phyloP scores from a whole-genome alignment of 2,888 invertebrate species.

The Caenorhabditis angaria region DNA sequence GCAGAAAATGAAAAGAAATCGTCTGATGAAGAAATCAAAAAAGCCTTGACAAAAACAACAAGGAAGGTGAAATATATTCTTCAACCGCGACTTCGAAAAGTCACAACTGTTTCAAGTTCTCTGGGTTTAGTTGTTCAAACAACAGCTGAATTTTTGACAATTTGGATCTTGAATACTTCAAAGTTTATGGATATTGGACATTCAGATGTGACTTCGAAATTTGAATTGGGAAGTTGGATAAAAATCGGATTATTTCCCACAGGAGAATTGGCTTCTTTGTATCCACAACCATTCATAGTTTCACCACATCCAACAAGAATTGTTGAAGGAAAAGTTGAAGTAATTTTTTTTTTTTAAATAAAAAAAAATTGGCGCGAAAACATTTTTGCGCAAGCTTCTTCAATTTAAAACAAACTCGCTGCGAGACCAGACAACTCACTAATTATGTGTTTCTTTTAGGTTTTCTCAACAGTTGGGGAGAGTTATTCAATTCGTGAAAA shows the following conservation, averaged over 20 bases:
- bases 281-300: background rate
- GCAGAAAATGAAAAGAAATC: too few relatives aligned
- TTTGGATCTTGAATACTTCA: background rate
- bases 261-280: background rate
- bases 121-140: background rate
- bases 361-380: background rate
- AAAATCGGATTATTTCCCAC: background rate
- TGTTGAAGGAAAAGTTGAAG: background rate
- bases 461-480: background rate
- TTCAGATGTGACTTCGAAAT: background rate
- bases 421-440: background rate
- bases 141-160: background rate
- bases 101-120: background rate
- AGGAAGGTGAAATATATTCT: background rate
- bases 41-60: too few relatives aligned
- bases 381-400: constrained; percentile 7
- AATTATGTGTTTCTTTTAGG: background rate
- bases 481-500: background rate
- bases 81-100: background rate
- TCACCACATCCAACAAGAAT: background rate
- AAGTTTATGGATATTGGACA: background rate
- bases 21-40: too few relatives aligned
- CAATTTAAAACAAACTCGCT: constrained; percentile 2
- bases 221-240: background rate
- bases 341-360: background rate